Conservation (phyloP, 2,888 invertebrate species). For the Pammene aurita region DNA sequence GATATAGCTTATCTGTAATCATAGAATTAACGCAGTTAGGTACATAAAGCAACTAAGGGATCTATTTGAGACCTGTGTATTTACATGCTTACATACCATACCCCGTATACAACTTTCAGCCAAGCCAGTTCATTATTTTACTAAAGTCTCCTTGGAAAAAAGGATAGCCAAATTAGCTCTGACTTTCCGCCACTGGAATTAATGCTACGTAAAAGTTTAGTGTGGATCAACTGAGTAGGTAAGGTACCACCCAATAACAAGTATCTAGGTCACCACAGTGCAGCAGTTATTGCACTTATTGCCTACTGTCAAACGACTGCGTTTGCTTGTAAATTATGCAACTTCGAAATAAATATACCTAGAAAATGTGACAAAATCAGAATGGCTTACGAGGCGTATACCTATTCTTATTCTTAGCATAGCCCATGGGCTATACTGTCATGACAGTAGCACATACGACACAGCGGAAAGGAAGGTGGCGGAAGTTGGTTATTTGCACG, state of each 20-base stretch:
- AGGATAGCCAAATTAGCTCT: too few relatives aligned
- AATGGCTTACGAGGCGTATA: neutral
- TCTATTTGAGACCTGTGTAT: neutral
- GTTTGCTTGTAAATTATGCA: conserved; percentile 14
- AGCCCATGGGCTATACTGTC: too few relatives aligned
- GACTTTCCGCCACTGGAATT: neutral
- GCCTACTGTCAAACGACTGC: conserved; percentile 12
- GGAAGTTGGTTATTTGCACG: conserved; percentile 32
- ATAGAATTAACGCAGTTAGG: conserved; percentile 9
- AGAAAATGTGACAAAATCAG: neutral
- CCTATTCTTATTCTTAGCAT: neutral
- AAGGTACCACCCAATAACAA: neutral
- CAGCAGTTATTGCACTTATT: conserved; percentile 16
- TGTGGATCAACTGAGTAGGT: neutral
- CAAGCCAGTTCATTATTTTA: too few relatives aligned
- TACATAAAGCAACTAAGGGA: neutral
- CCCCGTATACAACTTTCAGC: too few relatives aligned
- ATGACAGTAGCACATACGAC: neutral
- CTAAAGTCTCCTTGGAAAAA: too few relatives aligned
- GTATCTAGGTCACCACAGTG: conserved; percentile 26
- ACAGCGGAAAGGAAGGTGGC: conserved; percentile 14
- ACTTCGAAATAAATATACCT: conserved; percentile 5
- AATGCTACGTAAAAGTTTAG: neutral
- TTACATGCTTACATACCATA: neutral
- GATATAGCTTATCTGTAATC: conserved; percentile 18